A percentile compares a stretch with the other conserved stretches of the same genome.
Conservation (phyloP, 2,113 vertebrate species). For the Mugil cephalus region DNA sequence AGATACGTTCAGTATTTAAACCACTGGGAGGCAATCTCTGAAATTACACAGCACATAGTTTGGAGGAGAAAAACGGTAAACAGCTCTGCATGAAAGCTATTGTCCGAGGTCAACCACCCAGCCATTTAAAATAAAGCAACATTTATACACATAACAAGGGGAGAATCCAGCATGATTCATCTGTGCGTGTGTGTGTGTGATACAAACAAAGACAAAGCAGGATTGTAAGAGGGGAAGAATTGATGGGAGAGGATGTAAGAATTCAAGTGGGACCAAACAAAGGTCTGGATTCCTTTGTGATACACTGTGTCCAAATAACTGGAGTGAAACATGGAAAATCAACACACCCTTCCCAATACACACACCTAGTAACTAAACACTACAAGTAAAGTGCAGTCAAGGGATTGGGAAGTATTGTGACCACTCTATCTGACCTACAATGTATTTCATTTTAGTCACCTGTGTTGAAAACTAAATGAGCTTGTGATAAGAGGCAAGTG, state of each 20-base stretch:
- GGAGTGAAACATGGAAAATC: slow-evolving; percentile 51
- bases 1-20: slow-evolving; percentile 53
- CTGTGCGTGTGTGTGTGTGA: background rate
- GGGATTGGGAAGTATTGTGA: slow-evolving; percentile 18
- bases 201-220: slow-evolving; percentile 43
- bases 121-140: slow-evolving; percentile 27
- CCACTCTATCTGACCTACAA: slow-evolving; percentile 3
- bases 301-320: slow-evolving; percentile 52
- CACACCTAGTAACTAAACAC: slow-evolving; percentile 75
- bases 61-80: slow-evolving; percentile 29
- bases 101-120: slow-evolving; percentile 34
- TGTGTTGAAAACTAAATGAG: background rate
- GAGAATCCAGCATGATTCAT: slow-evolving; percentile 10
- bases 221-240: slow-evolving; percentile 54
- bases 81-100: background rate
- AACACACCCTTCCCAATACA: slow-evolving; percentile 60
- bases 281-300: slow-evolving; percentile 60
- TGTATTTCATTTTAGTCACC: slow-evolving; percentile 10
- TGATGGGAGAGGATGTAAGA: slow-evolving; percentile 62
- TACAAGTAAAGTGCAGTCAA: background rate
- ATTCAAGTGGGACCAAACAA: slow-evolving; percentile 63
- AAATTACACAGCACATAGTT: slow-evolving; percentile 44
- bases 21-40: slow-evolving; percentile 38
- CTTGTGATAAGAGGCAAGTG: background rate
- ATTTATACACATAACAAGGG: slow-evolving; percentile 5